Evolutionary conservation across 2,888 invertebrate species (phyloP).

Genomic region (Acleris cristana): DNA sequence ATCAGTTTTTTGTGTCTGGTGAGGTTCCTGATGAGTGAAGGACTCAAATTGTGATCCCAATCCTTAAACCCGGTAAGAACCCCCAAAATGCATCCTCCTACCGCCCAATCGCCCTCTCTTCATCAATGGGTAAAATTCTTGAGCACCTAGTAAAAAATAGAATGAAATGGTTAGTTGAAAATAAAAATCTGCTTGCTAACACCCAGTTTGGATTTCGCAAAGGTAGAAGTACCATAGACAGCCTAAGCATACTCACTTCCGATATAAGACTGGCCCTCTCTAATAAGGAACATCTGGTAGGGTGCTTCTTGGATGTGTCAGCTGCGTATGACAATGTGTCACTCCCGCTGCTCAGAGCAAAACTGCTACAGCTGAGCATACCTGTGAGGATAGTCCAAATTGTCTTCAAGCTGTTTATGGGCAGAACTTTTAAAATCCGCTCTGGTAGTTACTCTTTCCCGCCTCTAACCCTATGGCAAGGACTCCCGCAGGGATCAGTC

Average conservation of each 20-base stretch:
- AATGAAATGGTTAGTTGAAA: background rate
- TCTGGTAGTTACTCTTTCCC: no score
- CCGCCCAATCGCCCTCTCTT: background rate
- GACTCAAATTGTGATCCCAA: no score
- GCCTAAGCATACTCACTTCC: background rate
- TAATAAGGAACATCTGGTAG: background rate
- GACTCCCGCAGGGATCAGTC: no score
- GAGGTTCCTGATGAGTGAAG: no score
- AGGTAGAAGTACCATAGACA: background rate
- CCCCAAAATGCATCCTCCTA: background rate
- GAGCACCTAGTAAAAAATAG: background rate
- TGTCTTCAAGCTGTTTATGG: background rate
- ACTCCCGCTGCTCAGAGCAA: background rate
- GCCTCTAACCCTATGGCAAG: no score
- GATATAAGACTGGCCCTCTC: background rate
- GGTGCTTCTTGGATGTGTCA: background rate
- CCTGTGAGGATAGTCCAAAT: background rate
- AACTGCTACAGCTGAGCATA: background rate
- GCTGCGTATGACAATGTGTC: no score
- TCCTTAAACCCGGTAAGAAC: no score
- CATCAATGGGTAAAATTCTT: background rate
- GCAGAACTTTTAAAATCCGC: no score
- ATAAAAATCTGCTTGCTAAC: background rate
- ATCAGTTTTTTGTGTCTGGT: no score
- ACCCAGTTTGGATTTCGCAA: constrained; percentile 2